A percentile compares a stretch with the other conserved stretches of the same genome.
Evolutionary conservation across 2,113 vertebrate genomes (phyloP).

Genomic region (Podocnemis expansa): DNA sequence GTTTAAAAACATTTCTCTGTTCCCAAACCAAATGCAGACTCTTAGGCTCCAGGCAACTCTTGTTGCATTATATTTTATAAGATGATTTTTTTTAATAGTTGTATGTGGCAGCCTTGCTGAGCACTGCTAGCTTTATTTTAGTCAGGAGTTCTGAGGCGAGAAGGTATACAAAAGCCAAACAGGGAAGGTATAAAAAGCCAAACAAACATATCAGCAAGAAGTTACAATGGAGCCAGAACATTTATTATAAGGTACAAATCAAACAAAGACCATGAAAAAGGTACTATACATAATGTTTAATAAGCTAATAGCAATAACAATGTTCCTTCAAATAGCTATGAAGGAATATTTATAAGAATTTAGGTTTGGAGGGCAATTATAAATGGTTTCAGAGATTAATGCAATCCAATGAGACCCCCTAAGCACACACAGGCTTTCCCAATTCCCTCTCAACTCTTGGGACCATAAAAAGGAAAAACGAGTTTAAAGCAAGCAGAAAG

Average conservation of each 20-base stretch:
- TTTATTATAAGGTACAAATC: not conserved
- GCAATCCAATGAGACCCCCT: not conserved
- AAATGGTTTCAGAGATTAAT: not conserved
- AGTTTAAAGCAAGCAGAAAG: not conserved
- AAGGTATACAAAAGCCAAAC: not conserved
- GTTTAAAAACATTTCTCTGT: not conserved
- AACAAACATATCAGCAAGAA: not conserved
- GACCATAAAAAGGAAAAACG: not conserved
- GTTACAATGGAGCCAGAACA: not conserved
- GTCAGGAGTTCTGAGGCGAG: not conserved
- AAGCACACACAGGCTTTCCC: not conserved
- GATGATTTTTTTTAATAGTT: not conserved
- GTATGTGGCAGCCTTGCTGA: not conserved
- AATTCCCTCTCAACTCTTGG: not conserved
- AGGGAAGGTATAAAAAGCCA: not conserved
- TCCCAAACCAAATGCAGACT: not conserved
- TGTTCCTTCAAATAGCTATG: not conserved
- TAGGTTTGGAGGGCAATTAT: not conserved
- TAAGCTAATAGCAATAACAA: not conserved
- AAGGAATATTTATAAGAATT: not conserved
- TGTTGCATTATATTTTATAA: not conserved
- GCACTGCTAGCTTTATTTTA: not conserved
- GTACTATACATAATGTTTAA: not conserved
- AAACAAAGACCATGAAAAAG: not conserved
- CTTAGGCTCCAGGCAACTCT: not conserved